These are phyloP conservation scores for Meteorus sp. DNA, from an alignment of 1,140 invertebrate species.

Conservation along the genomic window DNA sequence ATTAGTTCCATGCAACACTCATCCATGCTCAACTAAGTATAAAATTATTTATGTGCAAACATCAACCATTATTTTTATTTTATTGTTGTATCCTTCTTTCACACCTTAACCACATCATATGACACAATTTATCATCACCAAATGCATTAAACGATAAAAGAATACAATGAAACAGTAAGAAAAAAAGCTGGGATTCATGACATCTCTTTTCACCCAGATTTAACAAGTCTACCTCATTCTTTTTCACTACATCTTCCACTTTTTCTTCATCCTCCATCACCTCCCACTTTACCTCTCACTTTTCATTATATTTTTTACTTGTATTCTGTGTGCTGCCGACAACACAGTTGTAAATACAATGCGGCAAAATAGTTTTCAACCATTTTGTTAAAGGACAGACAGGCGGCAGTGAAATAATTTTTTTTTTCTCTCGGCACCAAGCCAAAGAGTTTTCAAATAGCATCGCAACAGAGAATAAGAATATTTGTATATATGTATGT, in stretches of 20 bases:
- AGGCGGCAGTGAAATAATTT: too few species aligned
- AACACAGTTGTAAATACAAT: too few species aligned
- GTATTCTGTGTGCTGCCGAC: neutral
- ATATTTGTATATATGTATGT: too few species aligned
- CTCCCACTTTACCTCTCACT: neutral
- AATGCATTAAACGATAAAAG: too few species aligned
- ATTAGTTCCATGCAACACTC: conserved; percentile 79
- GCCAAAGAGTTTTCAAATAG: conserved; percentile 1
- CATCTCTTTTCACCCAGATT: neutral
- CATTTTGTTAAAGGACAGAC: neutral
- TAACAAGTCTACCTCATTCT: neutral
- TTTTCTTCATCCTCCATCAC: too few species aligned
- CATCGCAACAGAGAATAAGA: neutral
- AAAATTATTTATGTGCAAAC: conserved; percentile 41
- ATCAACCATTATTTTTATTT: neutral
- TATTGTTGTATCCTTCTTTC: too few species aligned
- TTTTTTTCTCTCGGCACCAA: neutral
- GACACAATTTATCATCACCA: too few species aligned
- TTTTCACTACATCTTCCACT: neutral
- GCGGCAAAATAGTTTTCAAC: neutral
- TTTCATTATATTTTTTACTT: neutral
- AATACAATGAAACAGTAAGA: too few species aligned
- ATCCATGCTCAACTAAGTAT: conserved; percentile 86
- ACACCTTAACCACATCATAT: too few species aligned
- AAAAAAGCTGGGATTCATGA: too few species aligned